Evolutionary conservation across 2,113 vertebrate species (phyloP).

Genomic region (Felis chaus): DNA sequence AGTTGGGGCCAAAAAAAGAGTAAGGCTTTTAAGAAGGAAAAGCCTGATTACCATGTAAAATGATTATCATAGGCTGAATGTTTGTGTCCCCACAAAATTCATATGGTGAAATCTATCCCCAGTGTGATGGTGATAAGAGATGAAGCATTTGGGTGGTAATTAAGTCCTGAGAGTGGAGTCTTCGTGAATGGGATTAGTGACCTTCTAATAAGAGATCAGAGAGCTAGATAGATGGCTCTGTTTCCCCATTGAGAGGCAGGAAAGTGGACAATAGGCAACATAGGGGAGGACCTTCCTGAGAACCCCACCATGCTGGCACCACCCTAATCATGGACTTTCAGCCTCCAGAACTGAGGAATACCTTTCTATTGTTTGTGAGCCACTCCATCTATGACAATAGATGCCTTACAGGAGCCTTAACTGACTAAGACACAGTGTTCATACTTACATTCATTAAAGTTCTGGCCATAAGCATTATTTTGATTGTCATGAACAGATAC

Average conservation of each 20-base stretch:
- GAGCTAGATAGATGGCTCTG: background rate
- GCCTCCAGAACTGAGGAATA: background rate
- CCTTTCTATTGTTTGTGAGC: background rate
- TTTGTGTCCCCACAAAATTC: background rate
- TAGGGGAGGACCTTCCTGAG: background rate
- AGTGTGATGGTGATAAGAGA: background rate
- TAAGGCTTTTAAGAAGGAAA: background rate
- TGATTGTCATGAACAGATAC: background rate
- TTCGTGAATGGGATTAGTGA: background rate
- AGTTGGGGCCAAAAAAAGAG: background rate
- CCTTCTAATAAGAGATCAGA: background rate
- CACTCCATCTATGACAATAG: background rate
- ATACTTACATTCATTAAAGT: background rate
- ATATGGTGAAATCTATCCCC: background rate
- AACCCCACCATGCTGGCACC: too few relatives aligned
- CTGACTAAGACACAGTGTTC: background rate
- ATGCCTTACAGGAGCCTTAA: background rate
- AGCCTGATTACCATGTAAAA: background rate
- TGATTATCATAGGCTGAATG: background rate
- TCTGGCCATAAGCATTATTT: background rate
- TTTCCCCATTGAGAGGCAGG: background rate
- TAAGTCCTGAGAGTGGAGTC: background rate
- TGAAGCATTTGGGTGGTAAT: background rate
- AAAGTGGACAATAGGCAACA: background rate
- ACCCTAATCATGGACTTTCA: background rate